These are phyloP conservation scores for Solenopsis invicta DNA, from an alignment of 1,140 invertebrate species.

Conservation along the genomic window DNA sequence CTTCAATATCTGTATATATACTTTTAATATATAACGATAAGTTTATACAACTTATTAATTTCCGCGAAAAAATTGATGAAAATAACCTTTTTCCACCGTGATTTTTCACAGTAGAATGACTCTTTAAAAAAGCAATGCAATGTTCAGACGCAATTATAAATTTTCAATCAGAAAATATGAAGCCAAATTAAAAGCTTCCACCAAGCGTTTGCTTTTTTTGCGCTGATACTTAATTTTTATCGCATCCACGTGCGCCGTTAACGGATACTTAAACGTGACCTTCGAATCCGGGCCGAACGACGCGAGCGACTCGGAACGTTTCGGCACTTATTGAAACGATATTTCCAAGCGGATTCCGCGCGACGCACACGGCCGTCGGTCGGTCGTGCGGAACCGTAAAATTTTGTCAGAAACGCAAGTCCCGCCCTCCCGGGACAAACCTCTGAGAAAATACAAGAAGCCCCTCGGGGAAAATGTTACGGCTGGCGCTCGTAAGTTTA, in stretches of 20 bases:
- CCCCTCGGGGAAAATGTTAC: constrained; percentile 62
- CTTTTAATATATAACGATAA: too few relatives aligned
- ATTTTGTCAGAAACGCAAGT: constrained; percentile 67
- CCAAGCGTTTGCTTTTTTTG: not conserved
- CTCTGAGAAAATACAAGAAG: constrained; percentile 77
- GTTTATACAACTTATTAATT: too few relatives aligned
- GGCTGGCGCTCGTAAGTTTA: constrained; percentile 72
- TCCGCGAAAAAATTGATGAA: too few relatives aligned
- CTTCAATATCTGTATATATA: too few relatives aligned
- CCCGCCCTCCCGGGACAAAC: constrained; percentile 61
- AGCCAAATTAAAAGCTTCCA: too few relatives aligned
- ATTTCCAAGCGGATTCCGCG: constrained; percentile 56
- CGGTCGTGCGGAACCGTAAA: constrained; percentile 64
- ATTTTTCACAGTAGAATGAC: too few relatives aligned
- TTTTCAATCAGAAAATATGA: not conserved
- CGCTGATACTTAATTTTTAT: not conserved
- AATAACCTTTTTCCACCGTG: too few relatives aligned
- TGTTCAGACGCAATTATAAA: not conserved
- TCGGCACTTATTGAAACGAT: constrained; percentile 60
- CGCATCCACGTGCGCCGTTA: too few relatives aligned
- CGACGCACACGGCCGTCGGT: not conserved
- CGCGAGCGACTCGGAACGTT: not conserved
- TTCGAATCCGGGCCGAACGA: not conserved
- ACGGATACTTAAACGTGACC: not conserved
- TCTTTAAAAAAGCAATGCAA: too few relatives aligned